phyloP scores from a whole-genome alignment of 1,140 invertebrate genomes.

The Lethocerus indicus region DNA sequence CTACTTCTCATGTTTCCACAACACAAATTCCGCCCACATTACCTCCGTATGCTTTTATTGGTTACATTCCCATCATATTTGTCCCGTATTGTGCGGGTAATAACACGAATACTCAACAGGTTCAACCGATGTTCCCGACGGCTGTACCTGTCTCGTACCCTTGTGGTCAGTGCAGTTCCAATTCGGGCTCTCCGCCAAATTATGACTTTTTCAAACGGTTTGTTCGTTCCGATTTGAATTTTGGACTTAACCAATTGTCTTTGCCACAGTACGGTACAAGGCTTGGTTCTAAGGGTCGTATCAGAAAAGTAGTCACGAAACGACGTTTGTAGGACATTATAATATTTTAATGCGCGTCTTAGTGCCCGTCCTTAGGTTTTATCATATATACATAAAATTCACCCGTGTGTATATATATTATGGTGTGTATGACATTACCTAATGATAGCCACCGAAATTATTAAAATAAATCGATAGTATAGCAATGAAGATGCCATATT shows the following conservation, averaged over 20 bases:
- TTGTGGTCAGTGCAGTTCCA: conserved; percentile 17
- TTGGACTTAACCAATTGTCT: background rate
- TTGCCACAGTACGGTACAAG: background rate
- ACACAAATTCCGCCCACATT: conserved; percentile 5
- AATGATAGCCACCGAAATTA: too few relatives aligned
- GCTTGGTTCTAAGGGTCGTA: background rate
- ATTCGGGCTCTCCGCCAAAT: background rate
- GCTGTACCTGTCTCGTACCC: conserved; percentile 28
- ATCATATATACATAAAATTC: too few relatives aligned
- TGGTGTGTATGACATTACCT: too few relatives aligned
- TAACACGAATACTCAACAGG: conserved; percentile 23
- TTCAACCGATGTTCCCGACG: conserved; percentile 33
- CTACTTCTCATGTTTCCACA: background rate
- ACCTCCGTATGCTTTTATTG: conserved; percentile 30
- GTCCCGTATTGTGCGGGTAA: conserved; percentile 36
- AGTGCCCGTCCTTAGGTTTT: conserved; percentile 4
- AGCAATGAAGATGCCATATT: too few relatives aligned
- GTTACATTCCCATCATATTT: conserved; percentile 38
- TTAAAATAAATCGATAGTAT: too few relatives aligned
- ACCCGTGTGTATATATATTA: too few relatives aligned
- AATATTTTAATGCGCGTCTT: background rate
- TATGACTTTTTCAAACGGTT: background rate
- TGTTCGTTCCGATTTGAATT: background rate
- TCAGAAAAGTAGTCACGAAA: conserved; percentile 1
- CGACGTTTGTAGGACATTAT: background rate